A percentile compares a stretch with the other conserved stretches of the same genome.
phyloP scores from a whole-genome alignment of 1,140 invertebrate genomes.

The Drosophila kohkoa region DNA sequence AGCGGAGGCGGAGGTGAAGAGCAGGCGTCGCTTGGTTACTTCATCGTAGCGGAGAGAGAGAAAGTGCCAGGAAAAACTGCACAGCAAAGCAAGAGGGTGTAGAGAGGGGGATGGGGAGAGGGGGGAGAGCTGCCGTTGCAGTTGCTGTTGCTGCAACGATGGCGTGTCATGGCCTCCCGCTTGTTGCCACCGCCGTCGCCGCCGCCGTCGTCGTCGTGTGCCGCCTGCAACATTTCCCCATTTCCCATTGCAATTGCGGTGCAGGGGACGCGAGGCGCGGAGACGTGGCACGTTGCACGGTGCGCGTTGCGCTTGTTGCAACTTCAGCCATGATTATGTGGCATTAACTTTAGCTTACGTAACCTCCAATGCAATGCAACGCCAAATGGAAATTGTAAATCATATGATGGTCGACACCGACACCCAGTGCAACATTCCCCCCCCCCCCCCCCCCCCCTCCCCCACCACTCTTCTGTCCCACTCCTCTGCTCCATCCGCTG shows the following conservation, averaged over 20 bases:
- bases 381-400: constrained; percentile 77
- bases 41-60: constrained; percentile 70
- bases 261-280: neutral
- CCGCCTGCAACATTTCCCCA: constrained; percentile 68
- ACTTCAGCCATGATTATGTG: constrained; percentile 83
- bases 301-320: constrained; percentile 57
- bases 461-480: neutral
- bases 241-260: constrained; percentile 68
- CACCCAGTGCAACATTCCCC: constrained; percentile 6
- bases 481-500: neutral
- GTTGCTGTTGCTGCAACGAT: constrained; percentile 46
- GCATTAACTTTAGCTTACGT: constrained; percentile 81
- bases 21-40: constrained; percentile 61
- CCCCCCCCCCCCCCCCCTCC: neutral
- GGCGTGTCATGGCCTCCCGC: constrained; percentile 58
- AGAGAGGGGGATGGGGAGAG: neutral
- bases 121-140: constrained; percentile 19
- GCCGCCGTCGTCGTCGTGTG: neutral
- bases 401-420: constrained; percentile 63
- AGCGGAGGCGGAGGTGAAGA: constrained; percentile 9
- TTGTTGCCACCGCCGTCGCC: neutral
- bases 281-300: neutral
- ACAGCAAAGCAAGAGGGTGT: neutral
- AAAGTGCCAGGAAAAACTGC: constrained; percentile 77
- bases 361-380: constrained; percentile 67